Evolutionary conservation across 2,797 vertebrate genomes (phyloP), one percentile per base, ranked within the genome.

Genomic region (Microctenopoma lineatum): DNA sequence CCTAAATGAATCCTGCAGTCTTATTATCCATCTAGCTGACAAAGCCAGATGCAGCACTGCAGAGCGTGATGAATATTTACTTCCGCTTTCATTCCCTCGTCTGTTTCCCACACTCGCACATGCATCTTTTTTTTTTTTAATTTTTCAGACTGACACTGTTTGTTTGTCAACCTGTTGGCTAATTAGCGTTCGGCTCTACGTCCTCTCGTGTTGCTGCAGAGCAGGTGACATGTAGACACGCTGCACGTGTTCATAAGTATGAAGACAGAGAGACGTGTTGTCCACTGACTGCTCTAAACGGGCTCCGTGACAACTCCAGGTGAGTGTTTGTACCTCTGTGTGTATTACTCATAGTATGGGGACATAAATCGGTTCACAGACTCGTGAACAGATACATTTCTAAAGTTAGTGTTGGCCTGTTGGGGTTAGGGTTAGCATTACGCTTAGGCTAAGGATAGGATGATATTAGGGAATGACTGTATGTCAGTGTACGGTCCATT

Each of bases 201-300:
- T 45, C 42, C 9, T n/a, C 15, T 1, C 13, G 6, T 84, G 79
- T 66, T 58, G 45, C 69, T 68, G 63, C 73, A 53, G 48, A 71
- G 54, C 59, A 13, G 63, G 26, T 72, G 80, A 80, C 79, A 73
- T 21, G 21, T 21, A 21, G 21, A 21, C 21, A 21, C 21, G 21
- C 21, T 21, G 21, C 21, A 21, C 21, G 21, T 21, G 41, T 42
- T 36, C 4, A 32, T 7, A 32, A 7, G 5, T 29, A 32, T 32
- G 36, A 9, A 36, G 8, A 42, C 4, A 21, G 21, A 21, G 21
- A 21, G 21, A 21, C 21, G 21, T 21, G 21, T 21, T 21, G 21
- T 21, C 21, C 21, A 21, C 21, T 21, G 88, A 94, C 92, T 83
- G 66, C 89, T 87, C 88, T 94, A 77, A 93, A 93, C 95, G 94